Percentiles rank a stretch among this genome's conserved stretches.
Conservation (phyloP, 2,888 invertebrate species). For the Campoletis raptor region DNA sequence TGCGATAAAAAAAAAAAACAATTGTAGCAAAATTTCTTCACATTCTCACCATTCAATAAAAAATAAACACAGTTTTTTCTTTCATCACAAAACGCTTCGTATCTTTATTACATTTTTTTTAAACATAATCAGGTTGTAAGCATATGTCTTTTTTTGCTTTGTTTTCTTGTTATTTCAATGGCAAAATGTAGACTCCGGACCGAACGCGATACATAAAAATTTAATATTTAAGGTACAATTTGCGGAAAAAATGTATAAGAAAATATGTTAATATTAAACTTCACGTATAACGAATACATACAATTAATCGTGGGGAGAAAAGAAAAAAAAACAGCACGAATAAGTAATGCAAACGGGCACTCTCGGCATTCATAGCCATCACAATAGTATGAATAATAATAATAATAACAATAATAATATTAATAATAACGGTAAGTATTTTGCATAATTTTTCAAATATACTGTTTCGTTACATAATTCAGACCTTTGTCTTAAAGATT, state of each 20-base stretch:
- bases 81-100: slow-evolving; percentile 65
- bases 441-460: slow-evolving; percentile 23
- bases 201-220: slow-evolving; percentile 68
- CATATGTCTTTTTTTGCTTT: slow-evolving; percentile 25
- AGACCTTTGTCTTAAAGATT: slow-evolving; percentile 38
- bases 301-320: neutral
- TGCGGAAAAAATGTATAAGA: slow-evolving; percentile 65
- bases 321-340: slow-evolving; percentile 7
- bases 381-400: slow-evolving; percentile 30
- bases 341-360: slow-evolving; percentile 26
- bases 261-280: slow-evolving; percentile 71
- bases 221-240: slow-evolving; percentile 52
- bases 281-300: slow-evolving; percentile 58
- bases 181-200: slow-evolving; percentile 60
- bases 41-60: neutral
- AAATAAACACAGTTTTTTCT: neutral
- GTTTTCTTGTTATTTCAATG: slow-evolving; percentile 62
- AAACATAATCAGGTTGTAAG: slow-evolving; percentile 47
- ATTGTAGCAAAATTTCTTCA: neutral
- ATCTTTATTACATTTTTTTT: slow-evolving; percentile 46
- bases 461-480: slow-evolving; percentile 55
- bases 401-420: slow-evolving; percentile 34
- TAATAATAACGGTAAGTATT: slow-evolving; percentile 27
- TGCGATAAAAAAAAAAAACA: slow-evolving; percentile 65
- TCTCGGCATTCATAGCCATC: slow-evolving; percentile 40